A percentile compares a stretch with the other conserved stretches of the same genome.
Conservation (phyloP, 2,113 vertebrate genomes). For the Bubo scandiacus region DNA sequence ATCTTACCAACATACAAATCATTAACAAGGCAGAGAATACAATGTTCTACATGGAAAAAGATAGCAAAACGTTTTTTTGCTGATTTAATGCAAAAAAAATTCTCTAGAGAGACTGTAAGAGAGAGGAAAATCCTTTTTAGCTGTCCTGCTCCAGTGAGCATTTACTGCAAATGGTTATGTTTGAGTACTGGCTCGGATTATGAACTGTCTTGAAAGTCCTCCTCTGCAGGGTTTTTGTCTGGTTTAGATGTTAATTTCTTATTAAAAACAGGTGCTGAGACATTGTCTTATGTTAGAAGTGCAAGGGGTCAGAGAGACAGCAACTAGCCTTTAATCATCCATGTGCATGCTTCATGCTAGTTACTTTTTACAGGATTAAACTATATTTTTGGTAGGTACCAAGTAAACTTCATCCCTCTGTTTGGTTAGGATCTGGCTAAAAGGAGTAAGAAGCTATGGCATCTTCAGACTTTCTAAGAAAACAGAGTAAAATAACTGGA, state of each 20-base stretch:
- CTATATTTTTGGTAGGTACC: not conserved
- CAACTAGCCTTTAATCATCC: not conserved
- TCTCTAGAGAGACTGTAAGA: not conserved
- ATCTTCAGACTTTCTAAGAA: not conserved
- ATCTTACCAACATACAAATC: not conserved
- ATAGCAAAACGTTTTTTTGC: not conserved
- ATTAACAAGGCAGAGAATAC: not conserved
- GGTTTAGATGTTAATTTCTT: not conserved
- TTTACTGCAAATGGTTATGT: not conserved
- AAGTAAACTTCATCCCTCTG: not conserved
- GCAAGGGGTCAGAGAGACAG: not conserved
- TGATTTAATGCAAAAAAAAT: not conserved
- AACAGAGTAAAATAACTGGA: not conserved
- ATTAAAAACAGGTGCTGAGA: not conserved
- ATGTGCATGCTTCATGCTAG: accelerated
- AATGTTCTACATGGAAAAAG: not conserved
- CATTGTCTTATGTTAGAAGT: not conserved
- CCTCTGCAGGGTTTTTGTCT: not conserved
- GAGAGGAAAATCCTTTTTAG: not conserved
- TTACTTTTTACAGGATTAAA: not conserved
- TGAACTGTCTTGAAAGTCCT: not conserved
- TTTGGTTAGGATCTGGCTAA: not conserved
- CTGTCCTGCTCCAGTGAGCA: not conserved
- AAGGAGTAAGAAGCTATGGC: not conserved
- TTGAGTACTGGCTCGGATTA: not conserved